A percentile compares a stretch with the other conserved stretches of the same genome.
These are phyloP conservation scores for Lepidocyrtoides sp. DNA, from an alignment of 2,888 invertebrate genomes.

Conservation along the genomic window DNA sequence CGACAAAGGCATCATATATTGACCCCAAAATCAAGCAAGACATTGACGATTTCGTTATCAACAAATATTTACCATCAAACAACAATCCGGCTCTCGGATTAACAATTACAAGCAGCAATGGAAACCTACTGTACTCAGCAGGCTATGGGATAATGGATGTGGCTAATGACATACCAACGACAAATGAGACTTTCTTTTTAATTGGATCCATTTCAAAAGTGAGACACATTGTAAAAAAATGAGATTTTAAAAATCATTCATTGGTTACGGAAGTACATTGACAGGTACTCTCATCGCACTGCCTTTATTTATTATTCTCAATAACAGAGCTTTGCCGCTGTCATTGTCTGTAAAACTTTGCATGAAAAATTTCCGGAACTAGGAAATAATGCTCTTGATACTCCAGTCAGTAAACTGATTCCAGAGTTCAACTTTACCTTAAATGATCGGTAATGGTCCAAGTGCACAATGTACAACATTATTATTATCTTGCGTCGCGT, in stretches of 20 bases:
- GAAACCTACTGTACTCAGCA: neutral
- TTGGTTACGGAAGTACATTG: no score
- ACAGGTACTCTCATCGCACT: no score
- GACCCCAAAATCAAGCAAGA: neutral
- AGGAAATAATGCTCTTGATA: constrained; percentile 11
- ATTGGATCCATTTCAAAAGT: constrained; percentile 34
- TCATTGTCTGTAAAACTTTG: constrained; percentile 85
- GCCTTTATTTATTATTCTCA: neutral
- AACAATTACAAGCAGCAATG: constrained; percentile 4
- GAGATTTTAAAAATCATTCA: no score
- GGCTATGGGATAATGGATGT: constrained; percentile 25
- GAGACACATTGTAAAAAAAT: neutral
- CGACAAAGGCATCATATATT: constrained; percentile 10
- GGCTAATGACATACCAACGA: neutral
- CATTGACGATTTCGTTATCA: constrained; percentile 7
- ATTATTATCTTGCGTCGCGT: neutral
- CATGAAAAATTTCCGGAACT: constrained; percentile 53
- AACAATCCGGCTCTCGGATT: neutral
- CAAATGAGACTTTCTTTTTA: neutral
- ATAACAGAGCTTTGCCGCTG: constrained; percentile 91
- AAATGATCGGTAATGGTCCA: neutral
- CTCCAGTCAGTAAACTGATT: constrained; percentile 16
- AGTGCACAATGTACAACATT: neutral
- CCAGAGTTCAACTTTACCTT: constrained; percentile 43
- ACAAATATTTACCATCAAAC: constrained; percentile 4